Conservation (phyloP, 2,888 invertebrate genomes). For the Drosophila atroscutellata region DNA sequence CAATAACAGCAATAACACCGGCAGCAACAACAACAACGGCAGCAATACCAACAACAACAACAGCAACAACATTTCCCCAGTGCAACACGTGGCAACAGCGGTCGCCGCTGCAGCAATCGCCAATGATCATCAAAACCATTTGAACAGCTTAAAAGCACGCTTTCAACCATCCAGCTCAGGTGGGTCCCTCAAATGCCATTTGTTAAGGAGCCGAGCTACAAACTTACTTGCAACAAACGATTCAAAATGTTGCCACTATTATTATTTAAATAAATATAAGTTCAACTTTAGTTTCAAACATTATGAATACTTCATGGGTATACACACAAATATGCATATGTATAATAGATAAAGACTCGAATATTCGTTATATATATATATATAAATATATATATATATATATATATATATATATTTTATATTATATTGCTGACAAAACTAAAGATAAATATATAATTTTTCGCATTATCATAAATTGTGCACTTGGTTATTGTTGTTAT, state of each 20-base stretch:
- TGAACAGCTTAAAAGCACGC: conserved; percentile 77
- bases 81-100: conserved; percentile 82
- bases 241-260: not conserved
- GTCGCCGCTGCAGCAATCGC: conserved; percentile 81
- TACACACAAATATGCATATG: not conserved
- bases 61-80: conserved; percentile 60
- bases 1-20: conserved; percentile 24
- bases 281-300: not conserved
- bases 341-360: not conserved
- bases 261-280: not conserved
- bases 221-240: not conserved
- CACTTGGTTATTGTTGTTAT: not conserved
- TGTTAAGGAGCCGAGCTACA: not conserved
- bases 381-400: not conserved
- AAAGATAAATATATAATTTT: conserved; percentile 1
- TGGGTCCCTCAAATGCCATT: conserved; percentile 39
- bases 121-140: conserved; percentile 79
- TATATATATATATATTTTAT: not conserved
- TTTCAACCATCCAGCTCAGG: conserved; percentile 79
- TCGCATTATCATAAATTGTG: conserved; percentile 11
- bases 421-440: conserved; percentile 10
- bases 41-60: conserved; percentile 31
- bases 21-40: conserved; percentile 14
- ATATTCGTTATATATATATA: not conserved
- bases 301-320: no score